These are phyloP conservation scores for Drepanosiphum platanoidis DNA, from an alignment of 2,888 invertebrate genomes.

Conservation along the genomic window DNA sequence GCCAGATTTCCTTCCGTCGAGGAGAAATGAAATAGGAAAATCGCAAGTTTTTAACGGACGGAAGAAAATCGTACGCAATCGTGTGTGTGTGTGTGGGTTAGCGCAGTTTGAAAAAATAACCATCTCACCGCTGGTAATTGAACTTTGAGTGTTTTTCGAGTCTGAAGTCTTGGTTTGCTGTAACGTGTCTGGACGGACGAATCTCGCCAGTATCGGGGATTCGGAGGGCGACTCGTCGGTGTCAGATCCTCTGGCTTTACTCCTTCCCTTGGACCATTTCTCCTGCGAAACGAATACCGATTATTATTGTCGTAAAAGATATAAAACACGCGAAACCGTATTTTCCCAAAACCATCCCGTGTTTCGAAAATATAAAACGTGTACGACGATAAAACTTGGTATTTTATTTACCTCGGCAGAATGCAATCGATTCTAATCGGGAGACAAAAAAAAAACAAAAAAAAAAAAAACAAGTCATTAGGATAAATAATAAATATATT, in stretches of 20 bases:
- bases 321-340: no score
- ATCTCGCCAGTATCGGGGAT: slow-evolving; percentile 52
- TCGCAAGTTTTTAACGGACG: no score
- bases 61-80: no score
- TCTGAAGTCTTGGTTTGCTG: slow-evolving; percentile 45
- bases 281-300: slow-evolving; percentile 69
- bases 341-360: no score
- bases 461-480: neutral
- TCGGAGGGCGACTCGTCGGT: slow-evolving; percentile 68
- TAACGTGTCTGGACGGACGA: slow-evolving; percentile 56
- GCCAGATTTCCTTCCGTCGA: no score
- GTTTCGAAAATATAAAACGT: no score
- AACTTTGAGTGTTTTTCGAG: slow-evolving; percentile 43
- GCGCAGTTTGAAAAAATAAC: no score
- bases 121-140: slow-evolving; percentile 37
- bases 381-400: no score
- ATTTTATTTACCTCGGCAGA: neutral
- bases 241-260: slow-evolving; percentile 75
- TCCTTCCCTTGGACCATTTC: slow-evolving; percentile 80
- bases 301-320: neutral
- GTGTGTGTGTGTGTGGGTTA: no score
- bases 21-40: no score
- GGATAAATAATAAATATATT: no score
- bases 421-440: neutral
- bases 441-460: neutral